Percentiles rank a stretch among this genome's conserved stretches.
Conservation (phyloP, 2,113 vertebrate genomes). For the Pungitius pungitius region DNA sequence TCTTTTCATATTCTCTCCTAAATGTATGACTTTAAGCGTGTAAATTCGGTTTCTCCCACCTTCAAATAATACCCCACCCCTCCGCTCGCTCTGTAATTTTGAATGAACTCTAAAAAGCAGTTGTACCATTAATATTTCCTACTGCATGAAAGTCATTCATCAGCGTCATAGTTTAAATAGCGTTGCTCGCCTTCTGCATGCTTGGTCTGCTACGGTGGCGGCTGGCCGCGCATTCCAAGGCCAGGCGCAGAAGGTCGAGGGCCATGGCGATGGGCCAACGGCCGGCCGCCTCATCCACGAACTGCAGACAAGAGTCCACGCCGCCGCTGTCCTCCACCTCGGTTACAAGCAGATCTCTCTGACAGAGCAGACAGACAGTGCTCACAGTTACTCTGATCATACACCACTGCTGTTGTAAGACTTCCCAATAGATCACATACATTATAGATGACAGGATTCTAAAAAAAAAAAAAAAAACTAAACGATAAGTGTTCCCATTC, state of each 20-base stretch:
- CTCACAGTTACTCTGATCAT: neutral
- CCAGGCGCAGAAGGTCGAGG: slow-evolving; percentile 70
- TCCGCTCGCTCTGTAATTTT: neutral
- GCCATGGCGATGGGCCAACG: slow-evolving; percentile 70
- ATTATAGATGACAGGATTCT: neutral
- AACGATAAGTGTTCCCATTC: neutral
- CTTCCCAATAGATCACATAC: neutral
- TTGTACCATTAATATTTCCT: neutral
- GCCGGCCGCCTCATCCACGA: slow-evolving; percentile 72
- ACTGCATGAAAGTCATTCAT: neutral
- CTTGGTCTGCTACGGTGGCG: slow-evolving; percentile 69
- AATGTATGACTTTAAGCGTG: too few relatives aligned
- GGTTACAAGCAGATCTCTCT: slow-evolving; percentile 74
- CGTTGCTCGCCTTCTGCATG: slow-evolving; percentile 58
- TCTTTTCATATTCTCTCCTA: too few relatives aligned
- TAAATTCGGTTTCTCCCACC: too few relatives aligned
- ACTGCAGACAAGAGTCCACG: slow-evolving; percentile 73
- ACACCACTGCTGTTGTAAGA: neutral
- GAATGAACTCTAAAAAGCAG: neutral
- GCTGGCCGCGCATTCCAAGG: slow-evolving; percentile 55
- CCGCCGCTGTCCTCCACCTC: slow-evolving; percentile 74
- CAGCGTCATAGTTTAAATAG: neutral
- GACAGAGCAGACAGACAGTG: neutral
- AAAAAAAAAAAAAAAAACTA: too few relatives aligned
- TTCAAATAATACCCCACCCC: too few relatives aligned